These are phyloP conservation scores for Menidia menidia DNA, from an alignment of 2,797 vertebrate genomes.

Conservation along the genomic window DNA sequence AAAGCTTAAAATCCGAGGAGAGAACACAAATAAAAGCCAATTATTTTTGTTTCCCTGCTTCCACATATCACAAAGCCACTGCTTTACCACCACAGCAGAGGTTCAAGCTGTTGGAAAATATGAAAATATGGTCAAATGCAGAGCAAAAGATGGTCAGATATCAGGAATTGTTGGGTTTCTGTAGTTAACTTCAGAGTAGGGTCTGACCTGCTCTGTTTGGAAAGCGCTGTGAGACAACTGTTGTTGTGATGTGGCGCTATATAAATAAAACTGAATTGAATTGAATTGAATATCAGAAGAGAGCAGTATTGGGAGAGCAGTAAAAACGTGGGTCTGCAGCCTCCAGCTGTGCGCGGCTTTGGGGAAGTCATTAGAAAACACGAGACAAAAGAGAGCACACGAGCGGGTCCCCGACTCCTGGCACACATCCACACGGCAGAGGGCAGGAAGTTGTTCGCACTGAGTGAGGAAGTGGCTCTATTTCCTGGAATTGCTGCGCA, in stretches of 20 bases:
- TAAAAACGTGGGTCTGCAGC: conserved; percentile 37
- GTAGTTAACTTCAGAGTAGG: too few relatives aligned
- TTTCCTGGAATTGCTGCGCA: conserved; percentile 85
- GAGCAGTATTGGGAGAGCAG: background rate
- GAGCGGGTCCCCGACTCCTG: conserved; percentile 67
- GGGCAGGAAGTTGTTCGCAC: conserved; percentile 87
- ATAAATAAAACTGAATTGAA: too few relatives aligned
- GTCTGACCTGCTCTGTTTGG: too few relatives aligned
- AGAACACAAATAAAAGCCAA: conserved; percentile 14
- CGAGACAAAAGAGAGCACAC: conserved; percentile 72
- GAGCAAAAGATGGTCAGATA: background rate
- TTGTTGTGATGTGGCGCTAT: too few relatives aligned
- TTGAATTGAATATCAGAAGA: background rate
- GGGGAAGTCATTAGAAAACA: conserved; percentile 82
- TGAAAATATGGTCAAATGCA: conserved; percentile 6
- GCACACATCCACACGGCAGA: conserved; percentile 73
- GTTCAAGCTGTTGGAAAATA: conserved; percentile 35
- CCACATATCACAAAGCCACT: conserved; percentile 47
- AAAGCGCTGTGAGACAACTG: too few relatives aligned
- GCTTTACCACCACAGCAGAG: conserved; percentile 22
- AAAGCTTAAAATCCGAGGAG: conserved; percentile 1
- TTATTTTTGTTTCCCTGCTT: background rate
- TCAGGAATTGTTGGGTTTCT: too few relatives aligned
- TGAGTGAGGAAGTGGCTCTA: conserved; percentile 85
- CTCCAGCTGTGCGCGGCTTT: conserved; percentile 75